Evolutionary conservation across 2,888 invertebrate species (phyloP).

Genomic region (Pecten maximus): DNA sequence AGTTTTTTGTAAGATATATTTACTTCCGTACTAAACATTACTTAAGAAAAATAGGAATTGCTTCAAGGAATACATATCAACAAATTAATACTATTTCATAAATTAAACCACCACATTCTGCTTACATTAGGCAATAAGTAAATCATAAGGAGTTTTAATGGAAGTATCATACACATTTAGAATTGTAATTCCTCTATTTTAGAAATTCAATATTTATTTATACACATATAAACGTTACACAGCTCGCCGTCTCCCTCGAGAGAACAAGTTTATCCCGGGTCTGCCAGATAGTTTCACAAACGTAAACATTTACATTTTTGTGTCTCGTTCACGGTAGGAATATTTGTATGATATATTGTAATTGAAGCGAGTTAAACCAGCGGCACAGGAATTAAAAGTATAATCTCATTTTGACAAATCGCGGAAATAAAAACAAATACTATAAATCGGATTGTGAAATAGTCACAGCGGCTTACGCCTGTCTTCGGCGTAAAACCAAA

Average conservation of each 20-base stretch:
- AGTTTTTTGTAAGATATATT: no score
- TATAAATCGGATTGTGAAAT: neutral
- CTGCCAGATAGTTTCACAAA: neutral
- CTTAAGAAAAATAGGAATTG: no score
- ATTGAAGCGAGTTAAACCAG: slow-evolving; percentile 20
- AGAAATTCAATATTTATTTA: neutral
- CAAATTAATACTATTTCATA: no score
- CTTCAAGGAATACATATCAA: no score
- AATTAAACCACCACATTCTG: no score
- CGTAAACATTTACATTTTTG: slow-evolving; percentile 29
- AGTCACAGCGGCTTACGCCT: neutral
- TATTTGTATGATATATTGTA: slow-evolving; percentile 13
- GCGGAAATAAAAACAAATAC: slow-evolving; percentile 21
- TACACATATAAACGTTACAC: neutral
- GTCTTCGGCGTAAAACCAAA: neutral
- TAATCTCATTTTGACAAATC: slow-evolving; percentile 30
- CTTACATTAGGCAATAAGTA: no score
- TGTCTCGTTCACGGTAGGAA: slow-evolving; percentile 20
- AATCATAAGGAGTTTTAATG: no score
- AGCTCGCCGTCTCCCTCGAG: neutral
- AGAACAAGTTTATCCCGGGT: neutral
- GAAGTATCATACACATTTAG: neutral
- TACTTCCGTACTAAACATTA: no score
- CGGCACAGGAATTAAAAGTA: neutral
- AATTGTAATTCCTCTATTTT: neutral